Evolutionary conservation across 2,113 vertebrate species (phyloP), one percentile per base, ranked within the genome.

Genomic region (Cryptotis parvus): DNA sequence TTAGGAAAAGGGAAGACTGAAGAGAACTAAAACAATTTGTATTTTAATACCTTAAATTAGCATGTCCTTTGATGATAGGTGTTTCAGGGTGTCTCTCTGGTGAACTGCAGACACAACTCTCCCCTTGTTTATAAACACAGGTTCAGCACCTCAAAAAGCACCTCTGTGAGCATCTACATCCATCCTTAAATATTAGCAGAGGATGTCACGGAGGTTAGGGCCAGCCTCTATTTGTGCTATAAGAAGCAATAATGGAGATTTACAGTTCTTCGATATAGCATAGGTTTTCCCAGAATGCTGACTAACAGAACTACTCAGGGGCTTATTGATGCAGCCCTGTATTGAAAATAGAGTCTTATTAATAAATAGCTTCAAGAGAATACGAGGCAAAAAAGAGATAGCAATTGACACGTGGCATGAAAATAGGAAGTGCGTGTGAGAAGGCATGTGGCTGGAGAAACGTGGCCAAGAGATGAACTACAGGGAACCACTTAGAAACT

Each of bases 271-370:
- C 97, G 96, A 98, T 97, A 97, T 61, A 94, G 96, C 97, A 97
- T 96, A 97, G 96, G 96, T 97, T 98, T 98, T 98, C 97, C 96
- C 97, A 98, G 98, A 98, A 98, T 97, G 97, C 98, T 98, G 97
- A 97, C 98, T 98, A 98, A 97, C 95, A 31, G 91, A 97, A 97
- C 96, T 95, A 90, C 96, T 97, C 35, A 37, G 92, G 94, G 66
- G 81, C 87, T 95, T 98, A 98, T 98, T 97, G 97, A 98, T 97
- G 96, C 41, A 85, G 55, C 37, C 74, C 92, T 26, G 3, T 95
- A 96, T 92, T 94, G 96, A 96, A 98, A 98, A 97, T 95, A 97
- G 87, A 78, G 80, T 96, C 97, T 97, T 98, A 98, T 98, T 98
- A 97, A 97, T 97, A 98, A 97, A 97, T 90, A 97, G 95, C 92